Base-by-base conservation (phyloP, 2,797 vertebrate species). In the Enteromius radiatus region DNA sequence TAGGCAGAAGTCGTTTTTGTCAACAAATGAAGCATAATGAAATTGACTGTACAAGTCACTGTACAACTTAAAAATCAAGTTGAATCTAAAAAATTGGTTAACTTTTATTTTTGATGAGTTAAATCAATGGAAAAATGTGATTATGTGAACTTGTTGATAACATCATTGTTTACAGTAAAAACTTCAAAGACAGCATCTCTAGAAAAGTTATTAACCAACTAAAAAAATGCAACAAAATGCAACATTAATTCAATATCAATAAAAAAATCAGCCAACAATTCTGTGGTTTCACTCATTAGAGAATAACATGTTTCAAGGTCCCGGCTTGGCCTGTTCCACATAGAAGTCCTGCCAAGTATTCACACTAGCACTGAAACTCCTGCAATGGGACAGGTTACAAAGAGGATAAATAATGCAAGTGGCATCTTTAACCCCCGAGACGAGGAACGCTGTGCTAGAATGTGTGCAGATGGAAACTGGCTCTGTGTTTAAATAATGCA, bases 341-440 rank as follows among this genome's bases (percentile, higher is more conserved):
- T 21, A 15, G 47, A 36, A 19, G 28, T 71, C 69, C 43, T 36
- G 47, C 19, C 70, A 54, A n/a, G 28, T n/a, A 19, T 47, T 70
- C 10, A 10, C 52, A 76, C 38, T 28, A 19, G 68, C 68, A 15
- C 23, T 31, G 43, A 43, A 63, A 71, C 75, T 71, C 84, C n/a
- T 5, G 31, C 69, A 31, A 49, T 76, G 26, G 79, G 63, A 43
- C 31, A 17, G 14, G 65, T 67, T 81, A 59, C 73, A 14, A 11
- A 23, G 61, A 43, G 26, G 68, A 75, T 80, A 64, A 85, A 78
- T 84, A 78, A 86, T 84, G 56, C 64, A 80, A 17, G 19, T 23
- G 43, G 5, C 15, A 17, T 54, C 41, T 85, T 75, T 78, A 85
- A 61, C 49, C 64, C 43, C 21, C n/a, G 19, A 49, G 56, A 71